Base-by-base conservation (phyloP, 2,797 vertebrate genomes). In the Lutjanus campechanus region DNA sequence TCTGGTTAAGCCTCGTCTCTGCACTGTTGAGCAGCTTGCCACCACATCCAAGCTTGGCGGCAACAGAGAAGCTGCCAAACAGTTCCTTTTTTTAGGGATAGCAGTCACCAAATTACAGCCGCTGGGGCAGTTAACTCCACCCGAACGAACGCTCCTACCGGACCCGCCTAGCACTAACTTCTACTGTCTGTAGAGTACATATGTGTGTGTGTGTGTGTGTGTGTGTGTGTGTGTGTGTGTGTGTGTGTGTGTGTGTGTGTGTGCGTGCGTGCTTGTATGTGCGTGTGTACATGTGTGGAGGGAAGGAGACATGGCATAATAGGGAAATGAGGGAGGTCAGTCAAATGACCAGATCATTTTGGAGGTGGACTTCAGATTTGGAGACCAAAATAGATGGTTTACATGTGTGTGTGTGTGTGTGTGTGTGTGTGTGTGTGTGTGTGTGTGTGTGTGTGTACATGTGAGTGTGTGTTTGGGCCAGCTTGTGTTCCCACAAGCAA, bases 71-170 rank as follows among this genome's bases (percentile, higher is more conserved):
- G 91, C 90, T 95, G 91, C 94, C 94, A 95, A 92, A 81, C 76
- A 66, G 91, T 87, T 93, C 88, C 93, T 95, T 96, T 95, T 94
- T 96, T 96, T 95, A 94, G 95, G 92, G 83, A 90, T 66, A 79
- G 79, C 91, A 96, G 93, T 95, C 93, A 95, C 94, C 91, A 96
- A 96, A 96, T 96, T 95, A 96, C 92, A 96, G 94, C 91, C 64
- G 29, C 89, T 85, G 90, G 77, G 76, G 82, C 88, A 93, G 89
- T 95, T 95, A 91, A 95, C 94, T 94, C 94, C 93, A 95, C 93
- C 93, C 93, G 74, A 92, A 12, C 29, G 29, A 49, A 79, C 7
- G 60, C 85, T 90, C 73, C 84, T 88, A 76, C 84, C 51, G 87
- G 93, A 95, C 91, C 91, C 93, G 92, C 95, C 94, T 93, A 92